A percentile compares a stretch with the other conserved stretches of the same genome.
Evolutionary conservation across 2,113 vertebrate genomes (phyloP).

Genomic region (Eonycteris spelaea): DNA sequence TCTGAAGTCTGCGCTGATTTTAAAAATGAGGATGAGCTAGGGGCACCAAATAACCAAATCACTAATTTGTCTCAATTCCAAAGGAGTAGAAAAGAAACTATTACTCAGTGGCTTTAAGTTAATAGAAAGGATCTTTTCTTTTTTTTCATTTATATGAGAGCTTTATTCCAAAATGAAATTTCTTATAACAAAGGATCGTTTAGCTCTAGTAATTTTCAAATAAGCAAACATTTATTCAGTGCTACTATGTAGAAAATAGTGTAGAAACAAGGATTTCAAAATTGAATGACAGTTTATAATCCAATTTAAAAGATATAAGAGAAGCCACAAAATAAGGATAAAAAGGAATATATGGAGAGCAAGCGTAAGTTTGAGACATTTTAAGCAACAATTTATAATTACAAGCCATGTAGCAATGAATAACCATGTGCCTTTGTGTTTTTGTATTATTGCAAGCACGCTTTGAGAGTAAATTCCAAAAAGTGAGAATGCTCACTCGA

Average conservation of each 20-base stretch:
- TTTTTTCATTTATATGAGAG: background rate
- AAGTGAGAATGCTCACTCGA: too few relatives aligned
- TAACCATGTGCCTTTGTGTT: background rate
- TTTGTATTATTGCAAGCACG: background rate
- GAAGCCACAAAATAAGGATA: background rate
- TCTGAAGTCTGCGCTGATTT: background rate
- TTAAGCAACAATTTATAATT: background rate
- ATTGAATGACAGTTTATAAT: background rate
- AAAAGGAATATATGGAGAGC: background rate
- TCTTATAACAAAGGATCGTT: background rate
- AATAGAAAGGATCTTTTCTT: background rate
- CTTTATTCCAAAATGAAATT: background rate
- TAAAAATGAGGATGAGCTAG: background rate
- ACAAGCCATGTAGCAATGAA: background rate
- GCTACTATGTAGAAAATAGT: background rate
- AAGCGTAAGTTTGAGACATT: background rate
- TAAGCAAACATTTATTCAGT: background rate
- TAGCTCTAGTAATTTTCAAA: background rate
- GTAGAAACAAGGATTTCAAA: background rate
- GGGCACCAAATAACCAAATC: background rate
- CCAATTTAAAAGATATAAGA: background rate
- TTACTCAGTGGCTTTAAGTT: background rate
- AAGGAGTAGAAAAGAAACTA: background rate
- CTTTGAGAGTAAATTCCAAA: background rate
- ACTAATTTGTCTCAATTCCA: background rate